phyloP scores from a whole-genome alignment of 2,888 invertebrate genomes.

The Tetropium fuscum region DNA sequence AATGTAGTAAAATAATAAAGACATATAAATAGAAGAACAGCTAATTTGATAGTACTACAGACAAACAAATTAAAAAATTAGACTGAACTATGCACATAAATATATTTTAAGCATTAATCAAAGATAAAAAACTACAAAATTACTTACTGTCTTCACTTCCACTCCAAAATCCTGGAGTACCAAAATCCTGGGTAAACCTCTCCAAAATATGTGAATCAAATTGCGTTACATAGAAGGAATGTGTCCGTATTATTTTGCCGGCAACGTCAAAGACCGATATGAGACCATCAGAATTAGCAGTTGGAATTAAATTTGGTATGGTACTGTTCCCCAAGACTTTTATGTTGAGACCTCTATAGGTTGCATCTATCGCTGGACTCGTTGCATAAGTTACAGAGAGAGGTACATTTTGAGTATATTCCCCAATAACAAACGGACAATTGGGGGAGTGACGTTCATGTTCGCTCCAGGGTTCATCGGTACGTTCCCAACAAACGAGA shows the following conservation, averaged over 20 bases:
- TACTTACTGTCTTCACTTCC: conserved; percentile 59
- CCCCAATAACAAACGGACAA: conserved; percentile 94
- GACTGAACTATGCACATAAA: too few relatives aligned
- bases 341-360: conserved; percentile 54
- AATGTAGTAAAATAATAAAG: too few relatives aligned
- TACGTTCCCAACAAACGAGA: conserved; percentile 96
- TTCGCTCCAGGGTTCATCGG: conserved; percentile 97
- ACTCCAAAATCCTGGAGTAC: conserved; percentile 56
- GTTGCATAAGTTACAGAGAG: conserved; percentile 88
- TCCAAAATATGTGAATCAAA: conserved; percentile 64
- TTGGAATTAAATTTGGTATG: conserved; percentile 68
- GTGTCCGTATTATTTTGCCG: conserved; percentile 79
- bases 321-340: conserved; percentile 58
- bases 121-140: background rate
- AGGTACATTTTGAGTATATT: conserved; percentile 96
- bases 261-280: conserved; percentile 88
- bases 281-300: conserved; percentile 72
- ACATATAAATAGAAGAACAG: too few relatives aligned
- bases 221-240: conserved; percentile 69
- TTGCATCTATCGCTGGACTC: conserved; percentile 74
- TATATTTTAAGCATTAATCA: background rate
- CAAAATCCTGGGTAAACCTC: conserved; percentile 64
- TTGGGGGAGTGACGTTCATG: conserved; percentile 94
- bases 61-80: too few relatives aligned
- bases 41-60: too few relatives aligned